These are phyloP conservation scores for Pyrrhia umbra DNA, from an alignment of 2,888 invertebrate genomes.

Conservation along the genomic window DNA sequence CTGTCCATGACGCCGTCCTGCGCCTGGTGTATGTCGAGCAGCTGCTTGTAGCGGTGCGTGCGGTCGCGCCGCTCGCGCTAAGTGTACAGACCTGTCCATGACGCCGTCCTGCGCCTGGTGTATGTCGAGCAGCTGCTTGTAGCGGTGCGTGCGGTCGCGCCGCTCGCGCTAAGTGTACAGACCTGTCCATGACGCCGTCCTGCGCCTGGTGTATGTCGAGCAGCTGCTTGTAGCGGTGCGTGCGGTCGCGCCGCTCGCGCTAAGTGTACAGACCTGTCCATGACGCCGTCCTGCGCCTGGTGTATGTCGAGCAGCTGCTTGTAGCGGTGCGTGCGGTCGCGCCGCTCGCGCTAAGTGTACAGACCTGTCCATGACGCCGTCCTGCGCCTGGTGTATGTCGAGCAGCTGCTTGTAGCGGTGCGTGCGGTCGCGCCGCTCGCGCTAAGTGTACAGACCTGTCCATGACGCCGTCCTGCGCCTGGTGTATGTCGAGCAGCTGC, in stretches of 20 bases:
- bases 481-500: slow-evolving; percentile 98
- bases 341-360: no score
- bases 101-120: slow-evolving; percentile 98
- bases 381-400: slow-evolving; percentile 98
- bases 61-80: no score
- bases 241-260: neutral
- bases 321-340: slow-evolving; percentile 87
- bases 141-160: slow-evolving; percentile 80
- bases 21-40: slow-evolving; percentile 98
- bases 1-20: slow-evolving; percentile 99
- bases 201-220: slow-evolving; percentile 98
- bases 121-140: slow-evolving; percentile 97
- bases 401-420: slow-evolving; percentile 94
- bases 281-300: slow-evolving; percentile 98
- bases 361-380: slow-evolving; percentile 98
- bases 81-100: slow-evolving; percentile 96
- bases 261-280: slow-evolving; percentile 96
- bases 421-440: neutral
- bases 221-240: slow-evolving; percentile 93
- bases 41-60: slow-evolving; percentile 92
- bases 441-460: slow-evolving; percentile 93
- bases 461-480: slow-evolving; percentile 98
- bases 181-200: slow-evolving; percentile 98
- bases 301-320: slow-evolving; percentile 98
- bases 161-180: no score